Percentiles rank a stretch among this genome's conserved stretches.
Conservation (phyloP, 37 sponge, comb jelly and placozoan species). For the Ephydatia muelleri region DNA sequence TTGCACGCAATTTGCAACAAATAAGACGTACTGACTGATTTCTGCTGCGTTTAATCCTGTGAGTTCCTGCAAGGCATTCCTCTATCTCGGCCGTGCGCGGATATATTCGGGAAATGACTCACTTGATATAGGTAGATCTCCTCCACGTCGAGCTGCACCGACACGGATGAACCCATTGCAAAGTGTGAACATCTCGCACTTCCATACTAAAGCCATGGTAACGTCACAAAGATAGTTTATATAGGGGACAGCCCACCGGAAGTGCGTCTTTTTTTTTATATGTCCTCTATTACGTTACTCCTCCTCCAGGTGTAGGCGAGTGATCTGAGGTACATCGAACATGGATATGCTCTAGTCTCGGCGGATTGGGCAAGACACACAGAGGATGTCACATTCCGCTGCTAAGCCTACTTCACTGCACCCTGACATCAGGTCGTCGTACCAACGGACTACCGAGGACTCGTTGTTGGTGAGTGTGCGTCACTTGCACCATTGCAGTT, state of each 20-base stretch:
- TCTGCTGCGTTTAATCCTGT: conserved; percentile 23
- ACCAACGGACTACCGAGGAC: not conserved
- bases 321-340: not conserved
- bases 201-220: not conserved
- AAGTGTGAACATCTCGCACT: not conserved
- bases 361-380: not conserved
- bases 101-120: not conserved
- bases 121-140: conserved; percentile 24
- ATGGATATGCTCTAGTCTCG: not conserved
- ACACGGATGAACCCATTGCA: conserved; percentile 15
- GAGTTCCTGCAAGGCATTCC: not conserved
- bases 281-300: not conserved
- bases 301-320: not conserved
- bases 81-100: not conserved
- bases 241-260: not conserved
- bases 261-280: not conserved
- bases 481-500: not conserved
- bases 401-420: not conserved
- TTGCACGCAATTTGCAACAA: not conserved
- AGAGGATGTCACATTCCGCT: not conserved
- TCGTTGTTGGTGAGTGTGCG: no score
- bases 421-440: not conserved
- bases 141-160: conserved; percentile 5
- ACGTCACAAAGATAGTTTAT: not conserved
- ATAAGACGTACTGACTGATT: conserved; percentile 17